Evolutionary conservation across 2,888 invertebrate genomes (phyloP), one percentile per base, ranked within the genome.

Genomic region (Ophion obscuratus): DNA sequence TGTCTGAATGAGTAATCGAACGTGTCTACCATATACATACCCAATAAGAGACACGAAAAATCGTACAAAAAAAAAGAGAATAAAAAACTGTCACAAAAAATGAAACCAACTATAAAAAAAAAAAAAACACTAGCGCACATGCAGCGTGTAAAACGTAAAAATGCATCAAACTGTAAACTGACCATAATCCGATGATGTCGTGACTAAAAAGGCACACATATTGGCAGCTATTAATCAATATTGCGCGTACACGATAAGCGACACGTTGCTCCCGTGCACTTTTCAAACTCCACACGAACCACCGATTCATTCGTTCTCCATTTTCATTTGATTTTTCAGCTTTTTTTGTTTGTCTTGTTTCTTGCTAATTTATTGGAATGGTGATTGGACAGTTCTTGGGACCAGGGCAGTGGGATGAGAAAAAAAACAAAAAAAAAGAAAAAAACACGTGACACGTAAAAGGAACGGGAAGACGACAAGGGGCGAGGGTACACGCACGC

Each of bases 101-200:
- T 57, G 31, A 47, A 76, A n/a, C n/a, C n/a, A n/a, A n/a, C n/a
- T n/a, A 9, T 20, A 77, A 62, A 70, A 77, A 87, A 73, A 53
- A 81, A 76, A 74, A 75, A 79, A 67, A 85, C 59, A 84, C 64
- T 85, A 84, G 83, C 86, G 88, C 81, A 88, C 93, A 92, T 92
- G 92, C 93, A 89, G 88, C 88, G 73, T 79, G 76, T 81, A 80
- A 86, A 73, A 85, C 78, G 67, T 76, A 73, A 75, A 91, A 89
- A 90, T 82, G 64, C 74, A 89, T 89, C 90, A 90, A 90, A 88
- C 89, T 90, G 88, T 90, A 87, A 91, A 92, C 92, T 93, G 91
- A 92, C 92, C 92, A 91, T 91, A 91, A 90, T 92, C 90, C 92
- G 91, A 87, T 91, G 92, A 90, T 92, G 92, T 87, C 90, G 92